A percentile compares a stretch with the other conserved stretches of the same genome.
Evolutionary conservation across 2,888 invertebrate genomes (phyloP).

Genomic region (Tetheella fluctuosa): DNA sequence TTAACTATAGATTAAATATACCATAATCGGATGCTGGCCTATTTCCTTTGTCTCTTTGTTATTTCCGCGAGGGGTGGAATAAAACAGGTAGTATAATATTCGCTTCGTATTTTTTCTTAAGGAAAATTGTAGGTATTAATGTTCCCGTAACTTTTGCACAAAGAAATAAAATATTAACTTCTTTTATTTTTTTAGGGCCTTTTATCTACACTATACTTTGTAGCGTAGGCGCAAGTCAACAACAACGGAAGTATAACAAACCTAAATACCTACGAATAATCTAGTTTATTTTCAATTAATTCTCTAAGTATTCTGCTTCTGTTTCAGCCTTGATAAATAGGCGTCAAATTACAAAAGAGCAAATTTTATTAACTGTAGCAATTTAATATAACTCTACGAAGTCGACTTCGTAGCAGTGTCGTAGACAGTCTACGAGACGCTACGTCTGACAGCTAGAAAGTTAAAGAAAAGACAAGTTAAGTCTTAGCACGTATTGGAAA

Average conservation of each 20-base stretch:
- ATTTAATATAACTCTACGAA: neutral
- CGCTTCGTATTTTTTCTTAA: constrained; percentile 4
- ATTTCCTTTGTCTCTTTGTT: constrained; percentile 6
- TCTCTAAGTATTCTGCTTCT: neutral
- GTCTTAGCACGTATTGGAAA: constrained; percentile 12
- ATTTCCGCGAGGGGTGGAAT: neutral
- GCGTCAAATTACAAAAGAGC: neutral
- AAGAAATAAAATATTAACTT: neutral
- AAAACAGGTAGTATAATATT: constrained; percentile 8
- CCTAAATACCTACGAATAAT: too few relatives aligned
- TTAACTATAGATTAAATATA: constrained; percentile 6
- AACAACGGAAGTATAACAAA: neutral
- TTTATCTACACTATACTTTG: neutral
- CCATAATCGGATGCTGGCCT: constrained; percentile 5
- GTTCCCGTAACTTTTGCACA: neutral
- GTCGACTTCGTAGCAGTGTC: constrained; percentile 10
- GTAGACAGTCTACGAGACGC: constrained; percentile 13
- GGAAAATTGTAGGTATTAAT: constrained; percentile 5
- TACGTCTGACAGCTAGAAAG: constrained; percentile 13
- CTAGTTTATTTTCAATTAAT: too few relatives aligned
- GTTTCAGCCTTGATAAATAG: neutral
- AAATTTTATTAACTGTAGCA: constrained; percentile 9
- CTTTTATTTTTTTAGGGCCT: neutral
- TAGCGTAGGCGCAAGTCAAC: too few relatives aligned
- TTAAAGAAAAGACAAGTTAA: constrained; percentile 11